A percentile compares a stretch with the other conserved stretches of the same genome.
phyloP scores from a whole-genome alignment of 2,113 vertebrate genomes.

The Heliornis fulica region DNA sequence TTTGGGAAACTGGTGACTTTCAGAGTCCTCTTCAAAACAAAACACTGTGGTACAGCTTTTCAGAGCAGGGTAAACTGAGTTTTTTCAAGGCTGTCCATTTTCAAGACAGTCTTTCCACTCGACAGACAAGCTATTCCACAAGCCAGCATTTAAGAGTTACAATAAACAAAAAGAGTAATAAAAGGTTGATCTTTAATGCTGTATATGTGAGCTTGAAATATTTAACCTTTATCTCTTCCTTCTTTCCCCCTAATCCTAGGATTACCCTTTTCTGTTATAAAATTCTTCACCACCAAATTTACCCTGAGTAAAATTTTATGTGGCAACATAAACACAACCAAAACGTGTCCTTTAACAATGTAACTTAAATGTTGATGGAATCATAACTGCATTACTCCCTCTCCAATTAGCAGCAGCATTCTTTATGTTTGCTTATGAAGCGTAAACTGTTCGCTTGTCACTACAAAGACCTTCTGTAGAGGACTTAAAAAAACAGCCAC shows the following conservation, averaged over 20 bases:
- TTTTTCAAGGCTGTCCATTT: not conserved
- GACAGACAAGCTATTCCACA: not conserved
- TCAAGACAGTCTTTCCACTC: no score
- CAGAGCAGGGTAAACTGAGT: not conserved
- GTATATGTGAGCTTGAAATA: not conserved
- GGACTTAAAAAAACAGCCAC: conserved; percentile 48
- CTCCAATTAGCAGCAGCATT: conserved; percentile 57
- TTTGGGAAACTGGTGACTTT: not conserved
- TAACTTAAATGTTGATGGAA: conserved; percentile 54
- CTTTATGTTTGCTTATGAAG: conserved; percentile 62
- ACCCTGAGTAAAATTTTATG: not conserved
- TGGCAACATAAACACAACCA: not conserved
- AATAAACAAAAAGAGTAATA: not conserved
- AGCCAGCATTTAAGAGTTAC: not conserved
- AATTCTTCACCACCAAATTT: not conserved
- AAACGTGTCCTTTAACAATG: conserved; percentile 7
- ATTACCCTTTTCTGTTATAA: not conserved
- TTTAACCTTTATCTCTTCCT: not conserved
- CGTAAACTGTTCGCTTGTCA: conserved; percentile 42
- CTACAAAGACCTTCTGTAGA: conserved; percentile 67
- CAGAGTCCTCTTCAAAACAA: not conserved
- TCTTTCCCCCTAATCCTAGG: not conserved
- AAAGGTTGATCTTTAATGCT: not conserved
- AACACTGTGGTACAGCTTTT: not conserved
- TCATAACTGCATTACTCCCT: conserved; percentile 48